phyloP scores from a whole-genome alignment of 2,888 invertebrate species.

The Ypsolopha scabrella region DNA sequence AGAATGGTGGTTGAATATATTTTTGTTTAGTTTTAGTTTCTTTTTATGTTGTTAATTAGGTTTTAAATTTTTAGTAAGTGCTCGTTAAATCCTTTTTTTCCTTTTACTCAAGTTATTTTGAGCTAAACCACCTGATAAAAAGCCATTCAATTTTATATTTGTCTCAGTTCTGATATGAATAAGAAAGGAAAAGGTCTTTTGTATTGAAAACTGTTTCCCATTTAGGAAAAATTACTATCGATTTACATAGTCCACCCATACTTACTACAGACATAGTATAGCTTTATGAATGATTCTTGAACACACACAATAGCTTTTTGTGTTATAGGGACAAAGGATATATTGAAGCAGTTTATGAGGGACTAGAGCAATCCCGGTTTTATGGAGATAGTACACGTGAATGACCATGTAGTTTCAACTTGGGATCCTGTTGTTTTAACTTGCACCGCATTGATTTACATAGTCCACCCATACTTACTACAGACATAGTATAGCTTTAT shows the following conservation, averaged over 20 bases:
- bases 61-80: no score
- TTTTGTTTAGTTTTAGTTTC: no score
- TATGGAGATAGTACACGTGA: conserved; percentile 7
- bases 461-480: neutral
- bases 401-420: conserved; percentile 5
- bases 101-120: no score
- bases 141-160: no score
- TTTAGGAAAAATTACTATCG: neutral
- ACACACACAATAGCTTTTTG: conserved; percentile 3
- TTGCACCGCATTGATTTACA: neutral
- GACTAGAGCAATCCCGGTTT: conserved; percentile 12
- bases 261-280: no score
- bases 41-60: no score
- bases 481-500: neutral
- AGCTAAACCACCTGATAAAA: no score
- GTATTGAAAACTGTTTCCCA: no score
- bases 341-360: conserved; percentile 15
- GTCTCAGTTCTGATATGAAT: no score
- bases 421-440: neutral
- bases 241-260: neutral
- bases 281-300: conserved; percentile 1
- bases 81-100: no score
- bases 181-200: no score
- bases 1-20: no score
- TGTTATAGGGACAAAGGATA: conserved; percentile 3